These are phyloP conservation scores for Rhodinocichla rosea DNA, from an alignment of 2,113 vertebrate genomes.

Conservation along the genomic window DNA sequence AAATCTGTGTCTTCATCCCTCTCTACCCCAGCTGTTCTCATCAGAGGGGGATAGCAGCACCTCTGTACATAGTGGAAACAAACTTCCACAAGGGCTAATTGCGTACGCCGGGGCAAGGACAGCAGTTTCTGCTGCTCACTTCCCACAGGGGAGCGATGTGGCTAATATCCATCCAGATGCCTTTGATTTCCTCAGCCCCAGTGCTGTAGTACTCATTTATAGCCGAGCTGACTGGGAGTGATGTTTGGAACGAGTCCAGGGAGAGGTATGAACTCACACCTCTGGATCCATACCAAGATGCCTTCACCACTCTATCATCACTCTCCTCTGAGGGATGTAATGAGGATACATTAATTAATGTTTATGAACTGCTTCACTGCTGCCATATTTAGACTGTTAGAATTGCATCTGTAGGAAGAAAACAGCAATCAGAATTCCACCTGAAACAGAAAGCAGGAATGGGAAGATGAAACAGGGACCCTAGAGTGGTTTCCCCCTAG, in stretches of 20 bases:
- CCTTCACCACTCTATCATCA: slow-evolving; percentile 9
- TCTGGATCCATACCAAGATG: slow-evolving; percentile 30
- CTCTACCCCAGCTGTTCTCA: neutral
- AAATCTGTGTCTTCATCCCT: neutral
- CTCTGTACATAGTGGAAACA: neutral
- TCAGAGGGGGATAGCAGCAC: neutral
- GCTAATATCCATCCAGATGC: slow-evolving; percentile 5
- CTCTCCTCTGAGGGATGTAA: slow-evolving; percentile 1
- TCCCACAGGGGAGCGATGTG: slow-evolving; percentile 1
- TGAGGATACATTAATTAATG: slow-evolving; percentile 38
- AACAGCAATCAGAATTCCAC: neutral
- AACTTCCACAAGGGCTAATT: neutral
- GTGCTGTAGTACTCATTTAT: slow-evolving; percentile 13
- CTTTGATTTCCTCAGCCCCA: slow-evolving; percentile 16
- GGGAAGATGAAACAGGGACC: neutral
- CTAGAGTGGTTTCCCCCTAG: neutral
- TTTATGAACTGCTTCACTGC: slow-evolving; percentile 29
- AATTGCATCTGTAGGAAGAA: neutral
- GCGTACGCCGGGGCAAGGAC: neutral
- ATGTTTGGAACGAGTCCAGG: neutral
- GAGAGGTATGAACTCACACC: slow-evolving; percentile 26
- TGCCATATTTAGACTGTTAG: slow-evolving; percentile 40
- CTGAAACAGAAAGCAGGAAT: neutral
- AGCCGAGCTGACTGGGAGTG: neutral
- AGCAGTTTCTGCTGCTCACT: neutral